Conservation (phyloP, 2,113 vertebrate species). For the Callionymus lyra region DNA sequence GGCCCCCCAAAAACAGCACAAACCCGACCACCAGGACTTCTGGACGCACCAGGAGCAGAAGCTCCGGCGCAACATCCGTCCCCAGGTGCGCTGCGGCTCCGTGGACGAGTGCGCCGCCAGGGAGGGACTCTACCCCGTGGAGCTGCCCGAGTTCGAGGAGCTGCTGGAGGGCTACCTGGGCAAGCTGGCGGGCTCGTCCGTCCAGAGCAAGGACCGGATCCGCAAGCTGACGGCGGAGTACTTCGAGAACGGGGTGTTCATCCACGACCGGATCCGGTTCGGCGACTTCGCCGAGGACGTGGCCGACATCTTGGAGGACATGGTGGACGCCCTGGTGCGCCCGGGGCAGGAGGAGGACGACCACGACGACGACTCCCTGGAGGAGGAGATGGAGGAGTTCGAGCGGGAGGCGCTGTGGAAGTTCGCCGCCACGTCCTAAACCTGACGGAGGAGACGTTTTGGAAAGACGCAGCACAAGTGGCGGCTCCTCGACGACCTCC, state of each 20-base stretch:
- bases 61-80: conserved; percentile 52
- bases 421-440: conserved; percentile 48
- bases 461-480: conserved; percentile 21
- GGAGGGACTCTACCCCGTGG: conserved; percentile 76
- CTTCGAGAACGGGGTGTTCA: conserved; percentile 72
- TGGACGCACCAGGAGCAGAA: conserved; percentile 60
- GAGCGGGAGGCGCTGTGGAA: conserved; percentile 73
- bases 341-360: conserved; percentile 37
- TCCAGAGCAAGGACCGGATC: conserved; percentile 56
- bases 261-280: conserved; percentile 75
- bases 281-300: conserved; percentile 71
- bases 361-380: conserved; percentile 48
- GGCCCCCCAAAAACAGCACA: conserved; percentile 15
- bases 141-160: conserved; percentile 64
- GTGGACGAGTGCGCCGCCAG: conserved; percentile 69
- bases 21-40: conserved; percentile 35
- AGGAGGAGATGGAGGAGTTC: conserved; percentile 80
- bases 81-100: conserved; percentile 63
- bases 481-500: conserved; percentile 25
- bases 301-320: conserved; percentile 73
- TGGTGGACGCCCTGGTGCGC: conserved; percentile 77
- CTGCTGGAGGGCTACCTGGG: conserved; percentile 74
- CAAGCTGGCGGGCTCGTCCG: conserved; percentile 41
- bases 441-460: conserved; percentile 3
- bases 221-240: conserved; percentile 43